Percentiles rank a stretch among this genome's conserved stretches.
Evolutionary conservation across 2,113 vertebrate species (phyloP).

Genomic region (Paradoxurus hermaphroditus): DNA sequence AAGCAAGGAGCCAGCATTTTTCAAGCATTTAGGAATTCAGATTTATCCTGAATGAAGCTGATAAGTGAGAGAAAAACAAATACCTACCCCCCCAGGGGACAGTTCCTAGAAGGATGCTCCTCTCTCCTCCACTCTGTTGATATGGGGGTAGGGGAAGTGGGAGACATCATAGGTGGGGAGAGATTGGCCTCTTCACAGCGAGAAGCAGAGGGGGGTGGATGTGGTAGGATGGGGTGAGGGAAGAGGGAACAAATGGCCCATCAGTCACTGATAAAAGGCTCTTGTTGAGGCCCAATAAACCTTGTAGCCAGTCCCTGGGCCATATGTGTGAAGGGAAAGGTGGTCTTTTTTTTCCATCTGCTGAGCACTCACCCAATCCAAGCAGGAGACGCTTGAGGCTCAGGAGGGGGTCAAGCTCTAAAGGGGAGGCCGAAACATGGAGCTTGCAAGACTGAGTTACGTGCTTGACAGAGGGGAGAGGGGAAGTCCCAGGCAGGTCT

Average conservation of each 20-base stretch:
- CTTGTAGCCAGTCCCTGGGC: background rate
- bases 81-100: background rate
- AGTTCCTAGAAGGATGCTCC: background rate
- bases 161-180: background rate
- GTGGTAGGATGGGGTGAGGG: background rate
- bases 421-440: background rate
- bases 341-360: background rate
- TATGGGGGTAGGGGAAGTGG: background rate
- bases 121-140: background rate
- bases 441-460: background rate
- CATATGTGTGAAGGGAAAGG: background rate
- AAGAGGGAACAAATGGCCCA: slow-evolving; percentile 37
- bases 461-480: background rate
- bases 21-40: slow-evolving; percentile 7
- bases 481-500: background rate
- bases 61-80: background rate
- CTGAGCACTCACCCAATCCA: background rate
- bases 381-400: background rate
- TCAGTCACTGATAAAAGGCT: slow-evolving; percentile 40
- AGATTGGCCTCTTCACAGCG: background rate
- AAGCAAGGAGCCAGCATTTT: background rate
- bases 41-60: background rate
- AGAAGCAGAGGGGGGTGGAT: background rate
- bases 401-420: background rate
- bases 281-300: slow-evolving; percentile 31